Evolutionary conservation across 2,797 vertebrate genomes (phyloP).

Genomic region (Anisognathus igniventris): DNA sequence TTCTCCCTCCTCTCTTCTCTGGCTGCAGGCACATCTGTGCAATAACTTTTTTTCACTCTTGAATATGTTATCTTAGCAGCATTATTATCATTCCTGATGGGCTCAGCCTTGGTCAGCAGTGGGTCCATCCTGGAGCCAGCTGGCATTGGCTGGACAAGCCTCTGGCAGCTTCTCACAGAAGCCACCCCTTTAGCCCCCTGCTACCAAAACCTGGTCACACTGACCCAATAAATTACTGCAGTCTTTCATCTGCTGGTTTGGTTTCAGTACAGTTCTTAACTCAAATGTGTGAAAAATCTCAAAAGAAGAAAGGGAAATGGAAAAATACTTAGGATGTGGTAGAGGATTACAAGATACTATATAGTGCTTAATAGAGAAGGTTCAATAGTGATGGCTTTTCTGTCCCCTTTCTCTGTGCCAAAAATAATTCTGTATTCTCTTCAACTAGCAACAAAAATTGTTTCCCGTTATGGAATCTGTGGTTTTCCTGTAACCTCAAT

Average conservation of each 20-base stretch:
- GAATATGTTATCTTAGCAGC: neutral
- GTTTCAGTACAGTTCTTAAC: neutral
- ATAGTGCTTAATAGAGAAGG: neutral
- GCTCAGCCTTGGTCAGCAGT: rapidly evolving
- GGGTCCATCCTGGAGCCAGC: neutral
- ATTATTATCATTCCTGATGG: neutral
- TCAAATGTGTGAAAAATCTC: neutral
- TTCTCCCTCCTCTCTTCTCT: neutral
- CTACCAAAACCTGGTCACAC: neutral
- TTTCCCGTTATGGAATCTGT: neutral
- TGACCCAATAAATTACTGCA: neutral
- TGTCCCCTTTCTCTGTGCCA: neutral
- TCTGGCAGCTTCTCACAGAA: neutral
- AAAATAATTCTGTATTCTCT: neutral
- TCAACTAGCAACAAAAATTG: neutral
- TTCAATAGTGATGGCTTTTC: neutral
- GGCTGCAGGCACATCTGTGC: neutral
- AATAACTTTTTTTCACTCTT: neutral
- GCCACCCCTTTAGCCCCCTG: neutral
- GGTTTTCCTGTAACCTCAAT: neutral
- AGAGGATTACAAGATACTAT: neutral
- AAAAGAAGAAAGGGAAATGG: neutral
- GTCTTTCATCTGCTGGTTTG: neutral
- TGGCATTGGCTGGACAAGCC: neutral
- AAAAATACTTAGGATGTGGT: neutral